phyloP scores from a whole-genome alignment of 92 coral and sea anemone genomes.

The Epizoanthus stellaris region DNA sequence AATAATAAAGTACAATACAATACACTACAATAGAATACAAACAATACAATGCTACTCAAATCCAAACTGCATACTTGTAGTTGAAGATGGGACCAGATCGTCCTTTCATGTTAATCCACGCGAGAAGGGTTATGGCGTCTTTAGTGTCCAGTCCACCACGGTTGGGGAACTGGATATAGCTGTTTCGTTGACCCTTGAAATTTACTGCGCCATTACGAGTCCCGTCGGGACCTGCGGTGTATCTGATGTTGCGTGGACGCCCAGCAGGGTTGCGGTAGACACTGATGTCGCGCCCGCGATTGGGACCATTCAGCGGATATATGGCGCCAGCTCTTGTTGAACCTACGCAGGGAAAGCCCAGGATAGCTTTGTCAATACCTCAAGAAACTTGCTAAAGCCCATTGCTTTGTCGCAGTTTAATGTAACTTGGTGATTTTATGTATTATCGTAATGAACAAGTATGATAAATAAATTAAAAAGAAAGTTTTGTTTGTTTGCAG shows the following conservation, averaged over 20 bases:
- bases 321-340: constrained; percentile 63
- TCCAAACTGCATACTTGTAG: constrained; percentile 49
- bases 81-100: constrained; percentile 86
- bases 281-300: constrained; percentile 62
- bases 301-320: constrained; percentile 63
- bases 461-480: too few relatives aligned
- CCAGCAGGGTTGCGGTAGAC: constrained; percentile 66
- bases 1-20: background rate
- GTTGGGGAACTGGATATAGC: constrained; percentile 85
- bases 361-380: background rate
- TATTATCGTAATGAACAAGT: too few relatives aligned
- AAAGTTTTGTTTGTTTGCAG: too few relatives aligned
- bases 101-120: constrained; percentile 85
- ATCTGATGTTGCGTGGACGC: constrained; percentile 52
- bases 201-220: constrained; percentile 67
- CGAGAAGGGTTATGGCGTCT: constrained; percentile 79
- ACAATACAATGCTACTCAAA: too few relatives aligned
- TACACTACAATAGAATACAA: background rate
- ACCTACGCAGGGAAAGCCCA: background rate
- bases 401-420: too few relatives aligned
- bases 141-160: constrained; percentile 75
- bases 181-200: constrained; percentile 66
- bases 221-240: constrained; percentile 86
- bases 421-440: too few relatives aligned
- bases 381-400: background rate